Percentiles rank a stretch among this genome's conserved stretches.
Conservation (phyloP, 2,797 vertebrate species). For the Tragelaphus oryx region DNA sequence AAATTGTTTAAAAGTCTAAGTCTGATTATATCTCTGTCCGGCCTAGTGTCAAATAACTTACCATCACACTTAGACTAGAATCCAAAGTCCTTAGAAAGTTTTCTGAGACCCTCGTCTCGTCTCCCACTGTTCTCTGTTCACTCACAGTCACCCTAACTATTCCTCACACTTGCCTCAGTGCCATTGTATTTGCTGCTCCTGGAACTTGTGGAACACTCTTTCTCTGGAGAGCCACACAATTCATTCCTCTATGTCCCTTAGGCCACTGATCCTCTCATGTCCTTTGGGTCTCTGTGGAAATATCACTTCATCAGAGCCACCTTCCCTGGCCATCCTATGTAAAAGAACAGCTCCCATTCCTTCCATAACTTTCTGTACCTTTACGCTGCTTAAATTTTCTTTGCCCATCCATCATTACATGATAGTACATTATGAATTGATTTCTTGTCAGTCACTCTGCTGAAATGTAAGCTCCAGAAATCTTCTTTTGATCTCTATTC, state of each 20-base stretch:
- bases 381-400: background rate
- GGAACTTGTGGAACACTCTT: background rate
- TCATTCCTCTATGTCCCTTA: background rate
- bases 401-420: background rate
- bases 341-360: background rate
- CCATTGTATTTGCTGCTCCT: background rate
- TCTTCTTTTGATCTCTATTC: background rate
- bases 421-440: background rate
- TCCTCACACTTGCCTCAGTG: background rate
- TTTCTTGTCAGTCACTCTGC: background rate
- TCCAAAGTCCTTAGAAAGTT: background rate
- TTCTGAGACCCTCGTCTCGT: background rate
- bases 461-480: background rate
- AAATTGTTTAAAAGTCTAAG: background rate
- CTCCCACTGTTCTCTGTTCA: background rate
- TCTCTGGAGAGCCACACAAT: background rate
- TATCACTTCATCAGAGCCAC: background rate
- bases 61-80: background rate
- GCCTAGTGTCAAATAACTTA: background rate
- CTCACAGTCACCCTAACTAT: background rate
- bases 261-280: background rate
- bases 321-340: background rate
- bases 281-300: background rate
- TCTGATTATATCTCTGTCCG: background rate
- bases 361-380: background rate